Conservation (phyloP, 1,140 invertebrate genomes). For the Trinorchestia longiramus region DNA sequence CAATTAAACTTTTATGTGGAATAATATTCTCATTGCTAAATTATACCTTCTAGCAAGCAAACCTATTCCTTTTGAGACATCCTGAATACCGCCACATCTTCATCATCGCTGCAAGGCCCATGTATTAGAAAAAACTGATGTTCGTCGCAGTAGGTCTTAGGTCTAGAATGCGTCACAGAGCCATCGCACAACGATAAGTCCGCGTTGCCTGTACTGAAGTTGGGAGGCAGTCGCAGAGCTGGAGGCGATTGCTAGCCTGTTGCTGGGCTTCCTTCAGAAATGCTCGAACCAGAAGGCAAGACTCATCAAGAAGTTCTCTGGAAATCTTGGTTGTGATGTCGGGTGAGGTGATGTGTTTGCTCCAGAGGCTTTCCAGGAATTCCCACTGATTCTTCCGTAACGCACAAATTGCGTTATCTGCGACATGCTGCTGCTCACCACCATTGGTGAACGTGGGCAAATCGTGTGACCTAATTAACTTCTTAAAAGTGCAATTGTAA, state of each 20-base stretch:
- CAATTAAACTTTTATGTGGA: background rate
- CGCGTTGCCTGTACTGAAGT: background rate
- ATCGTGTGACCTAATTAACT: background rate
- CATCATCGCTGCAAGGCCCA: background rate
- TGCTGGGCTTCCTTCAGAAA: constrained; percentile 40
- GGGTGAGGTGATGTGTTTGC: constrained; percentile 18
- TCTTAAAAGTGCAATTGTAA: background rate
- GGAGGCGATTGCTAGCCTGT: constrained; percentile 21
- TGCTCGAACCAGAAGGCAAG: background rate
- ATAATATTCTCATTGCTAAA: background rate
- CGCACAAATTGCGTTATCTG: background rate
- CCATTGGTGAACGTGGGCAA: background rate
- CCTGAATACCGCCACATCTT: background rate
- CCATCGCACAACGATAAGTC: background rate
- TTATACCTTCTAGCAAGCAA: background rate
- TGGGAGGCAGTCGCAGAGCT: constrained; percentile 4
- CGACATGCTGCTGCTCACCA: background rate
- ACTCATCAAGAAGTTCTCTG: constrained; percentile 5
- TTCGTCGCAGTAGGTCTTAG: background rate
- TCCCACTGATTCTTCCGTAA: background rate
- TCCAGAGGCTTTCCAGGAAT: background rate
- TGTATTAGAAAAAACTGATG: background rate
- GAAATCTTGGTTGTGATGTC: background rate
- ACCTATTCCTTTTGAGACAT: background rate
- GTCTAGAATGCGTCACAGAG: background rate